Evolutionary conservation across 2,888 invertebrate genomes (phyloP), one percentile per base, ranked within the genome.

Genomic region (Ariolimax columbianus): DNA sequence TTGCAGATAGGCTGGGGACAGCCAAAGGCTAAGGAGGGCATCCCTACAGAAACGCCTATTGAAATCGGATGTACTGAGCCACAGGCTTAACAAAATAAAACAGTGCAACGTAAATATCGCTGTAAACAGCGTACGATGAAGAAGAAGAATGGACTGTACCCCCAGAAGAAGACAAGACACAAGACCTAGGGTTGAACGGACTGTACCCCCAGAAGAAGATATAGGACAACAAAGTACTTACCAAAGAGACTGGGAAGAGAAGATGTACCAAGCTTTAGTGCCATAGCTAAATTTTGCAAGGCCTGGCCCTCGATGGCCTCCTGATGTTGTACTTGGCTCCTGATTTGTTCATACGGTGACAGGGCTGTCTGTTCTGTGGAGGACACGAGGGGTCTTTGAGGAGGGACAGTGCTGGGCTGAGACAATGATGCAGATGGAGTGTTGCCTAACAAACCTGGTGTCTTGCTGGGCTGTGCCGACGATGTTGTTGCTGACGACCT

Each of bases 231-330:
- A 63, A 51, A 23, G 0, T 26, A 43, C 66, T 79, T 68, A 79
- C 79, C 79, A 43, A 33, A 40, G 30, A 79, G n/a, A n/a, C 19
- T 40, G 17, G 79, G 9, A 40, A 47, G 30, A 40, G 83, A 75
- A 33, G 75, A 43, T 40, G 70, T 68, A 33, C 33, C 75, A 17
- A 82, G 47, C 23, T 77, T 77, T 2, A 77, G 40, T 33, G 85
- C 85, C 43, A 85, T 43, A 0, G 82, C 85, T 38, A 85, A 40
- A 38, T 77, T 81, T 70, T 85, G 66, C 70, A 85, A 72, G 17
- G 81, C 85, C 36, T 85, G 85, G 1, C 81, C 85, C 43, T 85
- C 82, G 30, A 81, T 85, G 33, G 77, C 85, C 23, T 85, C 85
- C 51, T 85, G 85, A 26, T 82, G 51, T 26, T 43, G 77, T 4